Percentiles rank a stretch among this genome's conserved stretches.
Evolutionary conservation across 2,113 vertebrate species (phyloP).

Genomic region (Ciconia stormi): DNA sequence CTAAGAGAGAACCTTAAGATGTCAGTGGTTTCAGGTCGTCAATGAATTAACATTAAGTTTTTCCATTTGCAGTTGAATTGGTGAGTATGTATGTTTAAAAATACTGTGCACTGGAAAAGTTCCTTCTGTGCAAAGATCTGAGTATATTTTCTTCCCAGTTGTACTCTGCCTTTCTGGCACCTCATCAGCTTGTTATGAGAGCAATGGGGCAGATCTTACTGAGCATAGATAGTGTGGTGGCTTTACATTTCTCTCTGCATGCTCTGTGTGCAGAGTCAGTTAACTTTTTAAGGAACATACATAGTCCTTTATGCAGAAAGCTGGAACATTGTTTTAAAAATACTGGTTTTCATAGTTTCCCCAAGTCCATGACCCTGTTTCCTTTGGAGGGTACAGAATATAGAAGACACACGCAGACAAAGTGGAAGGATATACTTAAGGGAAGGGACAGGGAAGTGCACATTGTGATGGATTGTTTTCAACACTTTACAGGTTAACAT

Average conservation of each 20-base stretch:
- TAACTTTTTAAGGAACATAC: background rate
- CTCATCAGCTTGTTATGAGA: background rate
- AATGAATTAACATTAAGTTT: background rate
- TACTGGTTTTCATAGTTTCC: background rate
- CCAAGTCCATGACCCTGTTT: background rate
- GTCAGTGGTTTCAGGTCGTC: background rate
- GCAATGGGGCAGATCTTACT: background rate
- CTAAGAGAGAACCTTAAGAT: background rate
- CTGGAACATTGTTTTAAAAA: background rate
- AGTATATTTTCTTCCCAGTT: background rate
- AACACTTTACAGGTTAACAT: constrained; percentile 34
- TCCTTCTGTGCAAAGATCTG: background rate
- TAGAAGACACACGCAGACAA: background rate
- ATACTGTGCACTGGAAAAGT: background rate
- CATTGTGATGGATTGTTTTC: constrained; percentile 42
- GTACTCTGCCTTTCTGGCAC: background rate
- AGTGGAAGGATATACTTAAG: background rate
- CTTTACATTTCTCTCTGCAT: background rate
- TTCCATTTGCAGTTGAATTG: background rate
- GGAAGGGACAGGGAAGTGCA: background rate
- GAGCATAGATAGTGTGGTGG: background rate
- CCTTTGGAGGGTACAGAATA: background rate
- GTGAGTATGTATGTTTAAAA: background rate
- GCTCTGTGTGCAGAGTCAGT: background rate
- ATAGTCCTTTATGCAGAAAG: background rate